Base-by-base conservation (phyloP, 1,140 invertebrate species). In the Coenobita brevimanus region DNA sequence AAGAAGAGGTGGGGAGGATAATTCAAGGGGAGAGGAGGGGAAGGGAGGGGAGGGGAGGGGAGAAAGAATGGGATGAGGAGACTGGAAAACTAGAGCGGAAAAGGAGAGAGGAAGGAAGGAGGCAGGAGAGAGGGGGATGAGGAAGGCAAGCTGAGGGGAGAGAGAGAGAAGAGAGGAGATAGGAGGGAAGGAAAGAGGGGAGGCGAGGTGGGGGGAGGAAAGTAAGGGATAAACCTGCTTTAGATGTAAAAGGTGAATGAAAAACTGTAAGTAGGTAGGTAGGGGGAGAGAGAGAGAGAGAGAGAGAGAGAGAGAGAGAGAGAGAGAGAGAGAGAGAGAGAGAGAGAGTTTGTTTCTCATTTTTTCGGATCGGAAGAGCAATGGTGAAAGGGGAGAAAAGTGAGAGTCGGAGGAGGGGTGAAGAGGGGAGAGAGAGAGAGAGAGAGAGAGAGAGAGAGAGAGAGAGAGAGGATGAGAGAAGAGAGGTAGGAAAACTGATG, bases 281-380 rank as follows among this genome's bases (percentile, higher is more conserved):
- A 57, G 54, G 54, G n/a, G n/a, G 54, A 57, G 54, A 57, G 54
- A n/a, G n/a, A 57, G n/a, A n/a, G 54, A n/a, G n/a, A n/a, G n/a
- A 57, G n/a, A 57, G n/a, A 10, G n/a, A n/a, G n/a, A 57, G n/a
- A 13, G n/a, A 57, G n/a, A 13, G 54, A 57, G 54, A 57, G n/a
- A 57, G 54, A n/a, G n/a, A 57, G 54, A n/a, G n/a, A 57, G 54
- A n/a, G 54, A 57, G 54, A n/a, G n/a, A 57, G n/a, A n/a, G n/a
- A 57, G 54, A 57, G n/a, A 57, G 54, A n/a, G n/a, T n/a, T n/a
- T n/a, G n/a, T n/a, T n/a, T n/a, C n/a, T n/a, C n/a, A n/a, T n/a
- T n/a, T n/a, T n/a, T n/a, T n/a, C n/a, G n/a, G n/a, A n/a, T n/a
- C n/a, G n/a, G n/a, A n/a, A n/a, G n/a, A n/a, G n/a, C n/a, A 57